A percentile compares a stretch with the other conserved stretches of the same genome.
phyloP scores from a whole-genome alignment of 2,113 vertebrate species.

The Papio anubis region DNA sequence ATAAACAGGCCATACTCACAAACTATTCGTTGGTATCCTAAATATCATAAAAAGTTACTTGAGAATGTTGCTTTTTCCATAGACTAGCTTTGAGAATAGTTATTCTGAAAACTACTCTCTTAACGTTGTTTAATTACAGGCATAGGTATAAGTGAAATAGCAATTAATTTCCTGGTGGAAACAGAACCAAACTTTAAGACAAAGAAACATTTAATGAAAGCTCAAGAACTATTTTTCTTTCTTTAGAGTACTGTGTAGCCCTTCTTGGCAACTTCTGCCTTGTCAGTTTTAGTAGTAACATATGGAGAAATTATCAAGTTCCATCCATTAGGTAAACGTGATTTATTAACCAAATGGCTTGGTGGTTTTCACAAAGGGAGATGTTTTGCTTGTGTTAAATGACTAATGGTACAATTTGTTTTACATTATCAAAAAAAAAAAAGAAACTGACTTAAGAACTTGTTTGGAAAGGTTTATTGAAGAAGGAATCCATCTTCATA shows the following conservation, averaged over 20 bases:
- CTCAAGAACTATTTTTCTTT: neutral
- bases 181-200: conserved; percentile 38
- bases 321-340: conserved; percentile 31
- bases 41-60: neutral
- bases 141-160: neutral
- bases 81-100: neutral
- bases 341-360: conserved; percentile 47
- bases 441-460: conserved; percentile 20
- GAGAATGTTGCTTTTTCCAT: neutral
- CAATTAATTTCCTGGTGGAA: conserved; percentile 16
- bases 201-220: conserved; percentile 39
- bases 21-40: neutral
- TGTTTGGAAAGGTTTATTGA: conserved; percentile 34
- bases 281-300: conserved; percentile 15
- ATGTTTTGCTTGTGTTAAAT: conserved; percentile 6
- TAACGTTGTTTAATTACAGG: neutral
- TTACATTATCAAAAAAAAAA: neutral
- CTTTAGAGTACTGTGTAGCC: neutral
- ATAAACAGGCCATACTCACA: neutral
- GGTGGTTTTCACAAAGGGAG: conserved; percentile 43
- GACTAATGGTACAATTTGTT: conserved; percentile 52
- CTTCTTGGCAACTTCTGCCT: neutral
- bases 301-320: conserved; percentile 36
- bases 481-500: conserved; percentile 30
- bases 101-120: conserved; percentile 22